Conservation (phyloP, 1,140 invertebrate species). For the Fopius arisanus region DNA sequence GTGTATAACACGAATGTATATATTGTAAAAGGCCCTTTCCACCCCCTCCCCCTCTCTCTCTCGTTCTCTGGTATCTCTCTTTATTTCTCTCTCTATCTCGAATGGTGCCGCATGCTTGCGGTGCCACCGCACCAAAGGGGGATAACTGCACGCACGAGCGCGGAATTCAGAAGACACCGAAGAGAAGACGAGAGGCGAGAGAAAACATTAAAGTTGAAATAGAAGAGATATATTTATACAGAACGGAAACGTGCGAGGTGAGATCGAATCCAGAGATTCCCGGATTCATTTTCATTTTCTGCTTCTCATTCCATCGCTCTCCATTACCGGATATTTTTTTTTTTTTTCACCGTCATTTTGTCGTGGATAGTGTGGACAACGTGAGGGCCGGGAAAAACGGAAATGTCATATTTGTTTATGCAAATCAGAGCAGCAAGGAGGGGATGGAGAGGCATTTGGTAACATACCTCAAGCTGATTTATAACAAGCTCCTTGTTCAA, state of each 20-base stretch:
- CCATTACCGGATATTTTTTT: neutral
- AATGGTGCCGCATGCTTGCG: constrained; percentile 22
- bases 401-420: constrained; percentile 57
- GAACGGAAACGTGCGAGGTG: neutral
- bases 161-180: constrained; percentile 39
- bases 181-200: constrained; percentile 1
- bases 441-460: neutral
- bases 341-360: neutral
- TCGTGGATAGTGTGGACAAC: constrained; percentile 18
- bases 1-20: constrained; percentile 13
- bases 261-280: neutral
- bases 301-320: neutral
- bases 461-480: constrained; percentile 43
- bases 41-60: neutral
- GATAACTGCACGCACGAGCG: constrained; percentile 36
- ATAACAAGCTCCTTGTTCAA: constrained; percentile 38
- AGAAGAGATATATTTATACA: constrained; percentile 6
- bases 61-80: neutral
- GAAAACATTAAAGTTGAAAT: constrained; percentile 17
- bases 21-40: constrained; percentile 8
- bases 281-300: neutral
- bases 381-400: constrained; percentile 37
- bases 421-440: constrained; percentile 24
- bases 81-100: neutral
- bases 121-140: constrained; percentile 22